Percentiles rank a stretch among this genome's conserved stretches.
These are phyloP conservation scores for Plectus sambesii DNA, from an alignment of 1,140 invertebrate genomes.

Conservation along the genomic window DNA sequence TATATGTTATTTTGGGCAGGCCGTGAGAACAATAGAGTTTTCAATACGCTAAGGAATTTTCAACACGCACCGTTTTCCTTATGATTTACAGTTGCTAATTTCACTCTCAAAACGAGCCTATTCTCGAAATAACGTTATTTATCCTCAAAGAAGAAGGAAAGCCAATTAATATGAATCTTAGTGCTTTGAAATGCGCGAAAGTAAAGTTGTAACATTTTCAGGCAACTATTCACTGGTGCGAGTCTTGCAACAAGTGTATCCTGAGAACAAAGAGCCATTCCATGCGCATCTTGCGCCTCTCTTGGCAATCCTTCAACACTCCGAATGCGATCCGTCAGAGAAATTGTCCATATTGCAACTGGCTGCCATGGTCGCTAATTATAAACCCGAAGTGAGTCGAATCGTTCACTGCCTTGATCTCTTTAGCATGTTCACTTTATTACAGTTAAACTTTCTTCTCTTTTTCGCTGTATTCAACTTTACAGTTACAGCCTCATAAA, in stretches of 20 bases:
- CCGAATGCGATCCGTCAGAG: conserved; percentile 55
- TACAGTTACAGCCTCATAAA: too few species aligned
- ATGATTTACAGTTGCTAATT: too few species aligned
- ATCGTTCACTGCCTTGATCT: conserved; percentile 23
- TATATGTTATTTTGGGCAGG: too few species aligned
- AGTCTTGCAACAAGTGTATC: conserved; percentile 74
- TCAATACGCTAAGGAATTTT: too few species aligned
- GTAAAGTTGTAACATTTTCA: conserved; percentile 46
- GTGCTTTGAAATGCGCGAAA: conserved; percentile 9
- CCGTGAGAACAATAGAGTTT: too few species aligned
- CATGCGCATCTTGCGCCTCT: conserved; percentile 69
- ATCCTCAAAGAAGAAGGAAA: too few species aligned
- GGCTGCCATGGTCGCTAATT: conserved; percentile 65
- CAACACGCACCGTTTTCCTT: too few species aligned
- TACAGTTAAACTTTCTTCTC: background rate
- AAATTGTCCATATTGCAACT: conserved; percentile 67
- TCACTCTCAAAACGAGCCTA: too few species aligned
- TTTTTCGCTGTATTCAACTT: conserved; percentile 1
- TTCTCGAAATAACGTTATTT: too few species aligned
- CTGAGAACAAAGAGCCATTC: conserved; percentile 68
- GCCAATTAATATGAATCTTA: conserved; percentile 5
- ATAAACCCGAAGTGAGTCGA: conserved; percentile 59
- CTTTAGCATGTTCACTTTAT: conserved; percentile 11
- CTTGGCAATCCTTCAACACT: conserved; percentile 64
- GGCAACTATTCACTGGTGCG: conserved; percentile 70